phyloP scores from a whole-genome alignment of 1,140 invertebrate genomes.

The Trypoxylus dichotomus region DNA sequence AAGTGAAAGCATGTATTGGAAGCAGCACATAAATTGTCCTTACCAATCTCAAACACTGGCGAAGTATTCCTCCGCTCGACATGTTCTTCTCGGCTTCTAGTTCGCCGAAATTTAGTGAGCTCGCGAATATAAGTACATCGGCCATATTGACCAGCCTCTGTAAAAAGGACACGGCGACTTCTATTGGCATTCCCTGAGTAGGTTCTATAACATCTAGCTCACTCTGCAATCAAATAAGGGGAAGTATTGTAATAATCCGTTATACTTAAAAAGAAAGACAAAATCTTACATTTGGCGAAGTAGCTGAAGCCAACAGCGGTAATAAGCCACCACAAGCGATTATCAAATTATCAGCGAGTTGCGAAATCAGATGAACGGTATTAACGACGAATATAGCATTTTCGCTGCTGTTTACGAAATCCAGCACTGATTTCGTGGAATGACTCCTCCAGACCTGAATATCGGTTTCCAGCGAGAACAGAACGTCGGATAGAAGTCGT shows the following conservation, averaged over 20 bases:
- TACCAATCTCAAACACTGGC: slow-evolving; percentile 95
- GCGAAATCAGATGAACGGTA: slow-evolving; percentile 98
- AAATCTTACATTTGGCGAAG: slow-evolving; percentile 91
- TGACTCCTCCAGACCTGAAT: slow-evolving; percentile 90
- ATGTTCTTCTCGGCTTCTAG: slow-evolving; percentile 99
- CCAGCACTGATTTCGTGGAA: slow-evolving; percentile 94
- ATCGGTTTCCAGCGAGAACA: slow-evolving; percentile 96
- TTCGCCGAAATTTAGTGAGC: slow-evolving; percentile 95
- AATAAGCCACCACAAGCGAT: slow-evolving; percentile 98
- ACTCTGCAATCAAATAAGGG: slow-evolving; percentile 66
- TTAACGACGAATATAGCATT: slow-evolving; percentile 99
- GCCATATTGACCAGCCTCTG: slow-evolving; percentile 97
- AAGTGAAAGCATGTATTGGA: slow-evolving; percentile 3
- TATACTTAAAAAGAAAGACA: background rate
- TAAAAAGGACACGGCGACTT: slow-evolving; percentile 95
- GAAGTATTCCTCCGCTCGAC: slow-evolving; percentile 97
- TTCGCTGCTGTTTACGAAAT: slow-evolving; percentile 97
- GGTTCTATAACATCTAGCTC: slow-evolving; percentile 98
- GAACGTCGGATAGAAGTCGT: slow-evolving; percentile 90
- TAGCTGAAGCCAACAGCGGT: slow-evolving; percentile 95
- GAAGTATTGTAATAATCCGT: background rate
- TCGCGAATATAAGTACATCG: slow-evolving; percentile 97
- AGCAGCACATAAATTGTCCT: slow-evolving; percentile 42
- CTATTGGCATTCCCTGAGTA: slow-evolving; percentile 97
- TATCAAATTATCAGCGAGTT: slow-evolving; percentile 97